A percentile compares a stretch with the other conserved stretches of the same genome.
Evolutionary conservation across 2,797 vertebrate species (phyloP).

Genomic region (Triplophysa yarkandensis): DNA sequence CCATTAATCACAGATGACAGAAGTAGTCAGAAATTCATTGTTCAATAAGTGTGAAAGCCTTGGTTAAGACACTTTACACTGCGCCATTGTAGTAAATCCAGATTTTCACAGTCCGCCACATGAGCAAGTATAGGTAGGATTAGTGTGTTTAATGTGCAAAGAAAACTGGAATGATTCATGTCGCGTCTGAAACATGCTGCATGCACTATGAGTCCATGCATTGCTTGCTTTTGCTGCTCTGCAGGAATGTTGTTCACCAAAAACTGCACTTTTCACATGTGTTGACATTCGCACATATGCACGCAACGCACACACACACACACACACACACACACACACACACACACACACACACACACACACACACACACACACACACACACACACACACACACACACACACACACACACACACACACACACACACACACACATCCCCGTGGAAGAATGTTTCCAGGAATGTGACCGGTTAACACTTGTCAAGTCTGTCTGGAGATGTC

Average conservation of each 20-base stretch:
- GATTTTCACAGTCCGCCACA: neutral
- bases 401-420: neutral
- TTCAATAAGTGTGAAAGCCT: neutral
- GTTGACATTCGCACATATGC: conserved; percentile 36
- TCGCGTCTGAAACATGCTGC: neutral
- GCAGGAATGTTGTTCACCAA: conserved; percentile 37
- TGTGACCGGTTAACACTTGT: conserved; percentile 78
- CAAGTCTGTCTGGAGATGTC: conserved; percentile 76
- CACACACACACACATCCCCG: conserved; percentile 55
- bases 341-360: conserved; percentile 10
- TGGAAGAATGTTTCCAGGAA: conserved; percentile 76
- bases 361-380: neutral
- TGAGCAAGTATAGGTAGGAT: neutral
- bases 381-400: conserved; percentile 9
- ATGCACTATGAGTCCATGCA: conserved; percentile 3
- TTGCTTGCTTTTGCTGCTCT: conserved; percentile 23
- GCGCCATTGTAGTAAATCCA: neutral
- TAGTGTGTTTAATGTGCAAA: neutral
- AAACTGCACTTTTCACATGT: conserved; percentile 1
- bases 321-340: conserved; percentile 7
- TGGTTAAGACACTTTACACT: neutral
- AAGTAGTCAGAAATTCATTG: neutral
- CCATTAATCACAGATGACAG: neutral
- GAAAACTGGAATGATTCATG: neutral
- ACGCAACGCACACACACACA: conserved; percentile 16